A percentile compares a stretch with the other conserved stretches of the same genome.
phyloP scores from a whole-genome alignment of 2,797 vertebrate species.

The Scleropages formosus region DNA sequence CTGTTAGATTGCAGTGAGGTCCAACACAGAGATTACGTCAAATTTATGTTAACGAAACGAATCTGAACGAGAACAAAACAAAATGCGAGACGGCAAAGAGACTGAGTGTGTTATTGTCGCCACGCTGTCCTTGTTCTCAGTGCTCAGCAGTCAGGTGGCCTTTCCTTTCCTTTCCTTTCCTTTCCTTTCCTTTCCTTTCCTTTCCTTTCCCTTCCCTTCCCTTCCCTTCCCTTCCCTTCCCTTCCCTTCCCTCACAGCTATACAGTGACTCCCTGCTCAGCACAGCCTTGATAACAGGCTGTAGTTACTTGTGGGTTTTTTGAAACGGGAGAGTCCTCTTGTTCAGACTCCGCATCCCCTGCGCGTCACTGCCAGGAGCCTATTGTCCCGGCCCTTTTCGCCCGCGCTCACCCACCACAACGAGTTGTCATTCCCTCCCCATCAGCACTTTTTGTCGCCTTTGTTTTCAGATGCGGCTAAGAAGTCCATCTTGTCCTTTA shows the following conservation, averaged over 20 bases:
- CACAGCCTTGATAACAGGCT: conserved; percentile 55
- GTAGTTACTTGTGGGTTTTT: conserved; percentile 84
- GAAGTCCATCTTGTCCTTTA: conserved; percentile 99
- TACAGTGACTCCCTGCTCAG: conserved; percentile 8
- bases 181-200: too few relatives aligned
- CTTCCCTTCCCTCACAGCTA: background rate
- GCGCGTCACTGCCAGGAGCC: conserved; percentile 90
- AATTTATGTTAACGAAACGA: too few relatives aligned
- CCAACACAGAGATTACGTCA: too few relatives aligned
- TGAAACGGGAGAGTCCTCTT: conserved; percentile 84
- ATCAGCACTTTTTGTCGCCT: conserved; percentile 99
- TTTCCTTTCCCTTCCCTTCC: too few relatives aligned
- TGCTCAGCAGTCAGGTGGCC: too few relatives aligned
- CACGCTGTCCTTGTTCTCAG: too few relatives aligned
- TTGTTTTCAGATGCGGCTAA: conserved; percentile 98
- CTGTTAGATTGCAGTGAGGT: too few relatives aligned
- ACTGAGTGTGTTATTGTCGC: too few relatives aligned
- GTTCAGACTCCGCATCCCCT: conserved; percentile 98
- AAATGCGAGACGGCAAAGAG: too few relatives aligned
- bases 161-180: too few relatives aligned
- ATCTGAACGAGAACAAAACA: too few relatives aligned
- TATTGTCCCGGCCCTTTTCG: conserved; percentile 74
- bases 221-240: too few relatives aligned
- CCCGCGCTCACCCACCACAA: conserved; percentile 68
- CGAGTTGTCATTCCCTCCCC: conserved; percentile 93